phyloP scores from a whole-genome alignment of 2,888 invertebrate genomes.

The Sabatieria punctata region DNA sequence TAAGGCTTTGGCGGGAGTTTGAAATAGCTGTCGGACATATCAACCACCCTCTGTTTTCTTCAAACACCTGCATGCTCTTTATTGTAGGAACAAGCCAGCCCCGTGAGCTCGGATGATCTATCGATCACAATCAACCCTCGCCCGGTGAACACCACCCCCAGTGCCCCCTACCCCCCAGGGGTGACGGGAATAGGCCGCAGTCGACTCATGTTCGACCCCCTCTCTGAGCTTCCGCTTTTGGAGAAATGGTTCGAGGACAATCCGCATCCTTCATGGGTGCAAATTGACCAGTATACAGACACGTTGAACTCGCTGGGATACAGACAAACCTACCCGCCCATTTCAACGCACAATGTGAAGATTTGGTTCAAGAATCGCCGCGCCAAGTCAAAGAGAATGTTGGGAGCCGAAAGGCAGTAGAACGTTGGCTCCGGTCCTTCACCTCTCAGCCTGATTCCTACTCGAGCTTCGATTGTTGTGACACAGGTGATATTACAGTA shows the following conservation, averaged over 20 bases:
- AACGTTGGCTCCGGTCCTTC: too few relatives aligned
- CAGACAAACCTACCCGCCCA: slow-evolving; percentile 89
- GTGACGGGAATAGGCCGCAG: slow-evolving; percentile 83
- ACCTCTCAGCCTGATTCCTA: too few relatives aligned
- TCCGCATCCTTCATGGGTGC: slow-evolving; percentile 92
- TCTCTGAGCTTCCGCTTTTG: slow-evolving; percentile 63
- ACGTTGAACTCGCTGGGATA: slow-evolving; percentile 92
- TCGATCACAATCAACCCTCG: too few relatives aligned
- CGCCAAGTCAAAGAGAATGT: slow-evolving; percentile 89
- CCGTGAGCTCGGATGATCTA: too few relatives aligned
- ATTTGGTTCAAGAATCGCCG: slow-evolving; percentile 88
- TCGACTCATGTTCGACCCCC: slow-evolving; percentile 95
- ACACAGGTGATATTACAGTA: too few relatives aligned
- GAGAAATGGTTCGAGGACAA: slow-evolving; percentile 77
- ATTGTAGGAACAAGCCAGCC: too few relatives aligned
- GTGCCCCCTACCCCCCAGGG: background rate
- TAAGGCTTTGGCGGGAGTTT: too few relatives aligned
- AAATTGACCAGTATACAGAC: slow-evolving; percentile 92
- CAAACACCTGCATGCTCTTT: too few relatives aligned
- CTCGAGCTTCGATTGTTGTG: too few relatives aligned
- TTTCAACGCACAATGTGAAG: slow-evolving; percentile 97
- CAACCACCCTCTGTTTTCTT: too few relatives aligned
- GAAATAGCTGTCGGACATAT: too few relatives aligned
- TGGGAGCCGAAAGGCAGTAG: background rate
- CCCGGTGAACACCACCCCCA: background rate